Percentiles rank a stretch among this genome's conserved stretches.
phyloP scores from a whole-genome alignment of 2,888 invertebrate species.

The Drosophila anceps region DNA sequence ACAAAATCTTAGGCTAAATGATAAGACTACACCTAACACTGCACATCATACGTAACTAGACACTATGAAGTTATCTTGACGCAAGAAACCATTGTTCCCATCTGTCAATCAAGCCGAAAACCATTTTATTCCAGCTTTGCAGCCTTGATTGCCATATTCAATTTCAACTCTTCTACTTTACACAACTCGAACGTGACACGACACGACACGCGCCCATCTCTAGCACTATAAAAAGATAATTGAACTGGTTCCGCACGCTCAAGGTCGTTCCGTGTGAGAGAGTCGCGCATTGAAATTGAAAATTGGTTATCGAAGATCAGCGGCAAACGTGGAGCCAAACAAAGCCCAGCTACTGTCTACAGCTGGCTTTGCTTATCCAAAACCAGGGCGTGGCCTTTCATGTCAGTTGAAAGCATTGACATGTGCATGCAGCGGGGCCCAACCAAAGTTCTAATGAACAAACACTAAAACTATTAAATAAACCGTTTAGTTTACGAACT shows the following conservation, averaged over 20 bases:
- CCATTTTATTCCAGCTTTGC: neutral
- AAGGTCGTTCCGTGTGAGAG: slow-evolving; percentile 75
- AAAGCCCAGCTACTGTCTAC: slow-evolving; percentile 59
- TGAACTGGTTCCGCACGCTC: slow-evolving; percentile 57
- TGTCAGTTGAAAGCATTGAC: slow-evolving; percentile 61
- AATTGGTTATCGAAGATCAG: slow-evolving; percentile 59
- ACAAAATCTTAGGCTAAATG: too few species aligned
- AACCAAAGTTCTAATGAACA: slow-evolving; percentile 41
- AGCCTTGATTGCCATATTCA: neutral
- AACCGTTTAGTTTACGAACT: slow-evolving; percentile 33
- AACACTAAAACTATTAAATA: slow-evolving; percentile 10
- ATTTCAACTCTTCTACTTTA: neutral
- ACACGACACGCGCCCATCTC: slow-evolving; percentile 6
- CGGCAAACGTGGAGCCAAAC: slow-evolving; percentile 60
- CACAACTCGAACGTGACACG: neutral
- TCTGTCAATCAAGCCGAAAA: neutral
- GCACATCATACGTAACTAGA: too few species aligned
- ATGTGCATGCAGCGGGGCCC: slow-evolving; percentile 51
- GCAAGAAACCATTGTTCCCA: neutral
- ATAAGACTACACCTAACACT: too few species aligned
- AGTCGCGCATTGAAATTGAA: slow-evolving; percentile 45
- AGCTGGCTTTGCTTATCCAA: neutral
- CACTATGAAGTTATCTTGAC: neutral
- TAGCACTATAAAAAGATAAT: slow-evolving; percentile 28
- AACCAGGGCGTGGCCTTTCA: slow-evolving; percentile 39